phyloP scores from a whole-genome alignment of 2,797 vertebrate genomes.

The Hippocampus kuda region DNA sequence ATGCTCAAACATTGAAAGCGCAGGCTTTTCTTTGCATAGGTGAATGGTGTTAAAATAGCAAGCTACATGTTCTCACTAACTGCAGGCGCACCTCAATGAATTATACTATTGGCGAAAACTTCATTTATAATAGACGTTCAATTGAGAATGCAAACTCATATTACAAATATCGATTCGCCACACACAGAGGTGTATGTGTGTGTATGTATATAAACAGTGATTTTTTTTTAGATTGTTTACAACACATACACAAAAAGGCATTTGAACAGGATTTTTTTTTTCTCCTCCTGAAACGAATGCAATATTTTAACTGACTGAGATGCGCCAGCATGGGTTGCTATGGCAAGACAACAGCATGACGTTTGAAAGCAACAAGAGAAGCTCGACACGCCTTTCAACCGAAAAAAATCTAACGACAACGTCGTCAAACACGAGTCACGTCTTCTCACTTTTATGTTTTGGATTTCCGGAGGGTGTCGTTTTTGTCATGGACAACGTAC shows the following conservation, averaged over 20 bases:
- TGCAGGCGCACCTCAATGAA: slow-evolving; percentile 4
- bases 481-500: slow-evolving; percentile 25
- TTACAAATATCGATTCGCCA: no score
- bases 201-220: no score
- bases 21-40: slow-evolving; percentile 70
- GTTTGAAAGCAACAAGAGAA: slow-evolving; percentile 42
- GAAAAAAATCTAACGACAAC: slow-evolving; percentile 68
- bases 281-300: background rate
- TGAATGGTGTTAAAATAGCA: slow-evolving; percentile 55
- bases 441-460: slow-evolving; percentile 69
- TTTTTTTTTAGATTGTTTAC: no score
- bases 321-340: slow-evolving; percentile 27
- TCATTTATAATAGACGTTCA: background rate
- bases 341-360: slow-evolving; percentile 25
- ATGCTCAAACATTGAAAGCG: slow-evolving; percentile 46
- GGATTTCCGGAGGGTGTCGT: slow-evolving; percentile 50
- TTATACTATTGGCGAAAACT: background rate
- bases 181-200: no score
- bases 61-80: slow-evolving; percentile 57
- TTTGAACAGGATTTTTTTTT: background rate
- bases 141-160: background rate
- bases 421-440: slow-evolving; percentile 61
- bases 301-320: background rate
- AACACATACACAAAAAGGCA: background rate
- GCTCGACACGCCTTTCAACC: slow-evolving; percentile 44